Evolutionary conservation across 2,888 invertebrate species (phyloP).

Genomic region (Rhagium mordax): DNA sequence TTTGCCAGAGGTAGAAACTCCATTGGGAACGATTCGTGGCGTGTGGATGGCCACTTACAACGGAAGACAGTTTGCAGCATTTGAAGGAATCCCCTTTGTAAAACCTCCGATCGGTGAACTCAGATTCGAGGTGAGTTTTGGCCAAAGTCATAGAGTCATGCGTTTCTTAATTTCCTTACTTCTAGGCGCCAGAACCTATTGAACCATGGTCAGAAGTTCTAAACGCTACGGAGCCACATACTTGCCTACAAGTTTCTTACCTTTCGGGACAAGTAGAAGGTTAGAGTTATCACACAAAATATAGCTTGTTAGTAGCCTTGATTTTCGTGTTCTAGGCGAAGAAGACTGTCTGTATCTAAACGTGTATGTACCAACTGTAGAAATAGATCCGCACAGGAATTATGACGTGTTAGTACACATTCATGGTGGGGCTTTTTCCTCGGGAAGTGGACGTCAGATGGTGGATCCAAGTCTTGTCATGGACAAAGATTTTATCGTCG

Average conservation of each 20-base stretch:
- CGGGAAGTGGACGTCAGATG: slow-evolving; percentile 64
- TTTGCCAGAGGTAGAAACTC: slow-evolving; percentile 41
- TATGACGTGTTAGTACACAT: slow-evolving; percentile 69
- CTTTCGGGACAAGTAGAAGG: background rate
- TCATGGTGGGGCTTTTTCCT: slow-evolving; percentile 70
- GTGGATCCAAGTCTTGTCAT: slow-evolving; percentile 69
- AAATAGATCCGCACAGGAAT: slow-evolving; percentile 63
- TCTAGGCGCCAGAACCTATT: slow-evolving; percentile 72
- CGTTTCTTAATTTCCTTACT: no score
- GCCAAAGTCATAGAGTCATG: no score
- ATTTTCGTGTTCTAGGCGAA: slow-evolving; percentile 66
- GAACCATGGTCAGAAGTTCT: slow-evolving; percentile 77
- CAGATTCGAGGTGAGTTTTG: slow-evolving; percentile 72
- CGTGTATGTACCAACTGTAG: slow-evolving; percentile 74
- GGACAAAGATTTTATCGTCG: slow-evolving; percentile 63
- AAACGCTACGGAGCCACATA: slow-evolving; percentile 74
- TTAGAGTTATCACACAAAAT: no score
- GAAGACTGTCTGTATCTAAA: slow-evolving; percentile 80
- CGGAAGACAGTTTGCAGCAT: slow-evolving; percentile 72
- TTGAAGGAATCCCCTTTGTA: slow-evolving; percentile 79
- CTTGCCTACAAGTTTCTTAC: slow-evolving; percentile 60
- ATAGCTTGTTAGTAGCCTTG: no score
- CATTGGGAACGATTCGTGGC: slow-evolving; percentile 46
- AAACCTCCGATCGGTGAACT: slow-evolving; percentile 76
- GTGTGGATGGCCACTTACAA: slow-evolving; percentile 49